phyloP scores from a whole-genome alignment of 2,113 vertebrate species.

The Delphinapterus leucas region DNA sequence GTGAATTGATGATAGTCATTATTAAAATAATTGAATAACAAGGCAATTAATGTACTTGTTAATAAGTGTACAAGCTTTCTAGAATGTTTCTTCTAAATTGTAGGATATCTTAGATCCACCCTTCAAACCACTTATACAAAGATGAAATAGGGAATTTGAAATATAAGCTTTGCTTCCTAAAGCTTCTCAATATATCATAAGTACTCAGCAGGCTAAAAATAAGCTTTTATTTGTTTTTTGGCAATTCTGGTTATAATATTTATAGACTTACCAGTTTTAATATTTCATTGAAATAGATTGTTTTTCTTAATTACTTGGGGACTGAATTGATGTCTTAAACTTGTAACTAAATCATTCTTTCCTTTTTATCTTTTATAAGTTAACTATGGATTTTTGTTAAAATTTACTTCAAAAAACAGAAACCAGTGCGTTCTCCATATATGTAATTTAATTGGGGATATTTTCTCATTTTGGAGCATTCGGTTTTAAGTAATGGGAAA shows the following conservation, averaged over 20 bases:
- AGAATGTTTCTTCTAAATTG: background rate
- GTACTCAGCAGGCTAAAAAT: background rate
- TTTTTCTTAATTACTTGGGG: background rate
- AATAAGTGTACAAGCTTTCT: background rate
- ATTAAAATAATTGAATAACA: background rate
- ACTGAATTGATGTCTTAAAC: background rate
- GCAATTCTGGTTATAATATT: background rate
- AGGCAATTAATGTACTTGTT: background rate
- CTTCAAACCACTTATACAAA: background rate
- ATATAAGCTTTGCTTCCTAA: background rate
- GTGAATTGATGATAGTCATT: background rate
- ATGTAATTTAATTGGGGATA: background rate
- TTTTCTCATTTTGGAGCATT: background rate
- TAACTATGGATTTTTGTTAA: background rate
- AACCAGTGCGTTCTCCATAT: background rate
- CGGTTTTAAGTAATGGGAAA: background rate
- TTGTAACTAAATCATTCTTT: background rate
- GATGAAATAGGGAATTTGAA: background rate
- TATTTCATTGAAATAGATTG: background rate
- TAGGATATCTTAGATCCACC: background rate
- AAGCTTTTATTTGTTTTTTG: background rate
- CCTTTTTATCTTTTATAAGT: background rate
- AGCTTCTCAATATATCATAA: background rate
- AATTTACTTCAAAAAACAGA: background rate
- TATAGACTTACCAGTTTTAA: background rate